phyloP scores from a whole-genome alignment of 2,797 vertebrate genomes.

The Coilia nasus region DNA sequence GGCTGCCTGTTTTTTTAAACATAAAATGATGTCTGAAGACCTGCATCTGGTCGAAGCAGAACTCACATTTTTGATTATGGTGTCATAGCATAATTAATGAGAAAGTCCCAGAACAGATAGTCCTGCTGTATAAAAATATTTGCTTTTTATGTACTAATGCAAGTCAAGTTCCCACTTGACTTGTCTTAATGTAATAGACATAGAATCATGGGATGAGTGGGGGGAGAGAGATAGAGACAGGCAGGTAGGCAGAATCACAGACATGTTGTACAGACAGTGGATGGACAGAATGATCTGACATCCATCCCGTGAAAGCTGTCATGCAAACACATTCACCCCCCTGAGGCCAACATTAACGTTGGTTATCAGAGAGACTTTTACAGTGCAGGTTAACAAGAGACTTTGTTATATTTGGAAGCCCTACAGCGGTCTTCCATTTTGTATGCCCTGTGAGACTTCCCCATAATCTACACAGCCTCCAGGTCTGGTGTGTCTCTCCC shows the following conservation, averaged over 20 bases:
- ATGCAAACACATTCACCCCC: slow-evolving; percentile 29
- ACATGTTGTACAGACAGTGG: neutral
- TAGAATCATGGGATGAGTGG: neutral
- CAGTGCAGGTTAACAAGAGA: slow-evolving; percentile 33
- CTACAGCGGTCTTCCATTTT: slow-evolving; percentile 35
- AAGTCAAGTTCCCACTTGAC: neutral
- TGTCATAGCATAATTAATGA: neutral
- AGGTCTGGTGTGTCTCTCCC: slow-evolving; percentile 39
- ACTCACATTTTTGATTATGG: neutral
- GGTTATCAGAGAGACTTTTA: slow-evolving; percentile 39
- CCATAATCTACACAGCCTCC: slow-evolving; percentile 12
- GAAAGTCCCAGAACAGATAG: neutral
- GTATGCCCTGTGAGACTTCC: slow-evolving; percentile 20
- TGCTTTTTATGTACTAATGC: neutral
- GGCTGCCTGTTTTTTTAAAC: neutral
- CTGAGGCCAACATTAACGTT: neutral
- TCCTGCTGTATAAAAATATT: neutral
- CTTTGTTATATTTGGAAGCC: slow-evolving; percentile 44
- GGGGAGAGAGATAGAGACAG: neutral
- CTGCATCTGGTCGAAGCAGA: slow-evolving; percentile 8
- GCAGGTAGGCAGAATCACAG: too few relatives aligned
- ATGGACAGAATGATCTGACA: neutral
- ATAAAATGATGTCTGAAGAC: neutral
- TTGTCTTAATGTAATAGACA: neutral
- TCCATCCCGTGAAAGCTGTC: slow-evolving; percentile 10